Evolutionary conservation across 2,797 vertebrate species (phyloP).

Genomic region (Cyclura pinguis): DNA sequence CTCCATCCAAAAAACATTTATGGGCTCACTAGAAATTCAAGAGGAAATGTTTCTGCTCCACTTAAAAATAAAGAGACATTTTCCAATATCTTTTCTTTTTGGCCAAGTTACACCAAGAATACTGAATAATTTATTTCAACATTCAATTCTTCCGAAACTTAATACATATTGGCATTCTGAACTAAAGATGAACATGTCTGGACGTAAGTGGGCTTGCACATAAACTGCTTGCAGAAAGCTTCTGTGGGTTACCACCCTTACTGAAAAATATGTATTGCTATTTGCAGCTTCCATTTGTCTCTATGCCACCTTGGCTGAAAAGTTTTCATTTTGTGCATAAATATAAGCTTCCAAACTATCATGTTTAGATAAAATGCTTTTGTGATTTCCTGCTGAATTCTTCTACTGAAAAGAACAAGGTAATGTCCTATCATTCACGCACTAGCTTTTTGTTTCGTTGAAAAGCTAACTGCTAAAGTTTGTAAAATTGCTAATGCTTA

Average conservation of each 20-base stretch:
- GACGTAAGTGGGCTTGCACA: conserved; percentile 6
- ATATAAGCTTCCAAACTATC: not conserved
- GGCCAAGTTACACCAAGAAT: not conserved
- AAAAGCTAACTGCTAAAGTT: not conserved
- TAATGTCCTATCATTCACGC: too few relatives aligned
- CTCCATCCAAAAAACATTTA: not conserved
- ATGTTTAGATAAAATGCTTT: not conserved
- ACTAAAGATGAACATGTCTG: not conserved
- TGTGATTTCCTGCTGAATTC: not conserved
- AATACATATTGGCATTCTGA: not conserved
- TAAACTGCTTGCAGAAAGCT: conserved; percentile 5
- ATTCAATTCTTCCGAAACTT: not conserved
- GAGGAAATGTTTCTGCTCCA: not conserved
- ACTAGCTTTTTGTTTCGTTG: not conserved
- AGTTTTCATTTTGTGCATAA: not conserved
- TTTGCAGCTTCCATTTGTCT: too few relatives aligned
- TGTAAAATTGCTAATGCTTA: not conserved
- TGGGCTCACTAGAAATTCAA: not conserved
- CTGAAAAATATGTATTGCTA: conserved; percentile 1
- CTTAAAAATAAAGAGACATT: not conserved
- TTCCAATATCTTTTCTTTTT: not conserved
- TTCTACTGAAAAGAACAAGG: not conserved
- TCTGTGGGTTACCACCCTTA: conserved; percentile 8
- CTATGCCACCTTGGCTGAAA: not conserved
- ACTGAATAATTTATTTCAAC: conserved; percentile 3